phyloP scores from a whole-genome alignment of 2,888 invertebrate genomes.

The Pinctada fucata region DNA sequence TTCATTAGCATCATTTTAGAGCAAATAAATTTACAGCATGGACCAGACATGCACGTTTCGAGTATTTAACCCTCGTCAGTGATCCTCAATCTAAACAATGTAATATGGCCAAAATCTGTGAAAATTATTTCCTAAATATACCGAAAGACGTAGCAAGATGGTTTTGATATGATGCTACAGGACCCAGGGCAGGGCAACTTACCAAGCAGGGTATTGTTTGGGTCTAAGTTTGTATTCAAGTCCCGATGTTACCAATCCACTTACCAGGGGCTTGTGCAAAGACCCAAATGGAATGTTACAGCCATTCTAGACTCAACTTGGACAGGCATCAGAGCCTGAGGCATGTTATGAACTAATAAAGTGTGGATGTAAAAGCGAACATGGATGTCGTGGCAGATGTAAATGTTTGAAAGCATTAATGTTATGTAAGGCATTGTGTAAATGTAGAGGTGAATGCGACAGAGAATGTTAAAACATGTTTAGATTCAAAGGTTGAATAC shows the following conservation, averaged over 20 bases:
- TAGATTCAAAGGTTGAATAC: no score
- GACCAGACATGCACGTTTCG: no score
- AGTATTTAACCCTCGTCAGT: no score
- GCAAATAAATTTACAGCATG: no score
- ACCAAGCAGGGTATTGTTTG: not conserved
- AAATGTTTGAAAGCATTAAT: not conserved
- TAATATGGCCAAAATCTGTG: no score
- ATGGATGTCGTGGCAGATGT: conserved; percentile 1
- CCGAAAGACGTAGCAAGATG: no score
- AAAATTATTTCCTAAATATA: no score
- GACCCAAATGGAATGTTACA: not conserved
- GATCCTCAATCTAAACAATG: no score
- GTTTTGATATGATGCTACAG: no score
- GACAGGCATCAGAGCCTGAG: not conserved
- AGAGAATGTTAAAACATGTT: not conserved
- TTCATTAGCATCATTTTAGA: no score
- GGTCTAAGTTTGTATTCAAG: not conserved
- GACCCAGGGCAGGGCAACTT: not conserved
- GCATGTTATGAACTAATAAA: not conserved
- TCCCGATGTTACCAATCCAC: not conserved
- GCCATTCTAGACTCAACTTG: not conserved
- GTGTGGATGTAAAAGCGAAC: not conserved
- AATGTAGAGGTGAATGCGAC: not conserved
- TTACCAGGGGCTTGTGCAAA: not conserved
- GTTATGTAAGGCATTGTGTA: not conserved